Percentiles rank a stretch among this genome's conserved stretches.
Evolutionary conservation across 23 tunicate species (phyloP).

Genomic region (Botrylloides violaceus): DNA sequence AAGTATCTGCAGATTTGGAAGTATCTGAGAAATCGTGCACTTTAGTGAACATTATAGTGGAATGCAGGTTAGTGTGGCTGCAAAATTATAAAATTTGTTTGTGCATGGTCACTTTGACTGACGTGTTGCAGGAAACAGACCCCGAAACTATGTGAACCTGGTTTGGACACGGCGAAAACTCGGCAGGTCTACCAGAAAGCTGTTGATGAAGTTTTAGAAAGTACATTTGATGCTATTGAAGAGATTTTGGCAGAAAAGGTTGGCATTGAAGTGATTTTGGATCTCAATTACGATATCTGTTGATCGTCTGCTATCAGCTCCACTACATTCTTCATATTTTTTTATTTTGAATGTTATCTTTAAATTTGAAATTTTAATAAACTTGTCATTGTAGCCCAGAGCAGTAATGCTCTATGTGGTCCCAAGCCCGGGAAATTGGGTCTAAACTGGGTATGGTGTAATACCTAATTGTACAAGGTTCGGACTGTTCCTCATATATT

Average conservation of each 20-base stretch:
- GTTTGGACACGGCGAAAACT: constrained; percentile 47
- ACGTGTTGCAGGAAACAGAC: constrained; percentile 59
- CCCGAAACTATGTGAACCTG: constrained; percentile 70
- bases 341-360: no score
- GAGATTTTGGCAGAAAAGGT: constrained; percentile 53
- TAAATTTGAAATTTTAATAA: no score
- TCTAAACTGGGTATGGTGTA: neutral
- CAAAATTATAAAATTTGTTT: no score
- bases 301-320: no score
- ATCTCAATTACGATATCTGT: no score
- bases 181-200: constrained; percentile 69
- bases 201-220: constrained; percentile 62
- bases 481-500: neutral
- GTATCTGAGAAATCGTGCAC: constrained; percentile 39
- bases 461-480: neutral
- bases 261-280: neutral
- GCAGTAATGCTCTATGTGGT: no score
- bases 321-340: no score
- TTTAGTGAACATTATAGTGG: constrained; percentile 60
- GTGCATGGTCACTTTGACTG: neutral
- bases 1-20: constrained; percentile 46
- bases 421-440: no score
- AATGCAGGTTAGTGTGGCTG: constrained; percentile 57
- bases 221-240: constrained; percentile 37
- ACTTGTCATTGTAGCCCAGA: no score